phyloP scores from a whole-genome alignment of 1,140 invertebrate genomes.

The Drosophila ercepeae region DNA sequence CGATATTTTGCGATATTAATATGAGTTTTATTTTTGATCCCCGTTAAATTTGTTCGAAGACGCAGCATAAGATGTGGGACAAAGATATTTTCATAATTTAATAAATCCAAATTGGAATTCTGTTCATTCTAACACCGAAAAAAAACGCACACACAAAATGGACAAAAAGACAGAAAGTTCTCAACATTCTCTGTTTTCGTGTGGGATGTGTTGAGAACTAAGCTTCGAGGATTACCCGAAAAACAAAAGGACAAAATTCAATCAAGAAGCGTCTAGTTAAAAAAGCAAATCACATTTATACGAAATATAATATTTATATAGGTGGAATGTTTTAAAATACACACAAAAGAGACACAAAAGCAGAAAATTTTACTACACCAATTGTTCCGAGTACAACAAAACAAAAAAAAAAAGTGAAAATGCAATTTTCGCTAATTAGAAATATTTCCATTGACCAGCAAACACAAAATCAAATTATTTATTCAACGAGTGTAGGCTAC shows the following conservation, averaged over 20 bases:
- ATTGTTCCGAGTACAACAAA: slow-evolving; percentile 35
- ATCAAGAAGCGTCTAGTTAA: slow-evolving; percentile 47
- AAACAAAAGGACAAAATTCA: slow-evolving; percentile 42
- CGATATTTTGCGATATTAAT: slow-evolving; percentile 38
- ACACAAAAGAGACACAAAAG: slow-evolving; percentile 33
- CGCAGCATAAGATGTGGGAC: slow-evolving; percentile 29
- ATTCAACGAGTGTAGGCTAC: slow-evolving; percentile 45
- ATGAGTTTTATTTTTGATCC: slow-evolving; percentile 34
- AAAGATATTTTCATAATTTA: slow-evolving; percentile 37
- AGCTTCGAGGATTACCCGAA: slow-evolving; percentile 38
- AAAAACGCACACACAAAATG: slow-evolving; percentile 7
- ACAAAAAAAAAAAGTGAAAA: slow-evolving; percentile 54
- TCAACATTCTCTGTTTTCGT: slow-evolving; percentile 37
- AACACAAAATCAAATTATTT: slow-evolving; percentile 70
- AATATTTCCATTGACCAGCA: slow-evolving; percentile 68
- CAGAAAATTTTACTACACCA: slow-evolving; percentile 44
- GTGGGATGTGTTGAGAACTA: slow-evolving; percentile 38
- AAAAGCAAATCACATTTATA: slow-evolving; percentile 41
- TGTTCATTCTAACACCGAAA: slow-evolving; percentile 29
- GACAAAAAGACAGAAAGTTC: slow-evolving; percentile 15
- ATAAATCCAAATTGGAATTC: slow-evolving; percentile 40
- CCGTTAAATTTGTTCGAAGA: slow-evolving; percentile 43
- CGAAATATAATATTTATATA: slow-evolving; percentile 1
- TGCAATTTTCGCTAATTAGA: slow-evolving; percentile 73
- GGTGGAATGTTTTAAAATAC: slow-evolving; percentile 4